Percentiles rank a stretch among this genome's conserved stretches.
Conservation (phyloP, 2,888 invertebrate genomes). For the Pammene fasciana region DNA sequence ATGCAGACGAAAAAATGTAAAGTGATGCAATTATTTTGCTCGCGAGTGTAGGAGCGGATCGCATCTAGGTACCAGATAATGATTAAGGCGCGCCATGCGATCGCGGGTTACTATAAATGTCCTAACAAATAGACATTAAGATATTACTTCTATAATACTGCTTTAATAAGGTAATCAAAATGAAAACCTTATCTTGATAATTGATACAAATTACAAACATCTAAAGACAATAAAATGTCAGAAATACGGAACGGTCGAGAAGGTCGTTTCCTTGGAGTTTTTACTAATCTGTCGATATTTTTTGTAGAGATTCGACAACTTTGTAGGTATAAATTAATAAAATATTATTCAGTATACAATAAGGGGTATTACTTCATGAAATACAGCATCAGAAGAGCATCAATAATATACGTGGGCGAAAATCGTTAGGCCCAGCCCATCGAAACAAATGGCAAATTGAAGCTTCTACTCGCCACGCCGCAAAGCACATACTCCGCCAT, state of each 20-base stretch:
- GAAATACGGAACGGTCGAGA: not conserved
- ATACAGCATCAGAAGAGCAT: slow-evolving; percentile 1
- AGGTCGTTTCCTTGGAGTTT: not conserved
- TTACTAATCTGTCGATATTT: not conserved
- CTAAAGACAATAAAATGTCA: not conserved
- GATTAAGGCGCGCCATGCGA: slow-evolving; percentile 55
- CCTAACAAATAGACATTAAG: slow-evolving; percentile 47
- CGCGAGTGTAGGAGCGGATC: slow-evolving; percentile 65
- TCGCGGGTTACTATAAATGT: slow-evolving; percentile 44
- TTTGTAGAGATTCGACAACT: not conserved
- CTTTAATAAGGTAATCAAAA: slow-evolving; percentile 16
- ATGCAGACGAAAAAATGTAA: too few species aligned
- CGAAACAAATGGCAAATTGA: slow-evolving; percentile 35
- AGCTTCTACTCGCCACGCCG: slow-evolving; percentile 18
- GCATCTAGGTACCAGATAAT: slow-evolving; percentile 61
- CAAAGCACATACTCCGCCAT: slow-evolving; percentile 26
- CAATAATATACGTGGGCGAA: slow-evolving; percentile 26
- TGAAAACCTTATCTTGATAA: slow-evolving; percentile 1
- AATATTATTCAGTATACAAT: too few species aligned
- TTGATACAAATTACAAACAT: not conserved
- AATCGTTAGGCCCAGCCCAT: slow-evolving; percentile 32
- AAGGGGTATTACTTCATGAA: not conserved
- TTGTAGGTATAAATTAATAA: too few species aligned
- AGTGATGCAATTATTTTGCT: too few species aligned
- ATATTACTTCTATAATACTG: slow-evolving; percentile 21